Evolutionary conservation across 1,140 invertebrate species (phyloP), one percentile per base, ranked within the genome.

Genomic region (Zaprionus ornatus): DNA sequence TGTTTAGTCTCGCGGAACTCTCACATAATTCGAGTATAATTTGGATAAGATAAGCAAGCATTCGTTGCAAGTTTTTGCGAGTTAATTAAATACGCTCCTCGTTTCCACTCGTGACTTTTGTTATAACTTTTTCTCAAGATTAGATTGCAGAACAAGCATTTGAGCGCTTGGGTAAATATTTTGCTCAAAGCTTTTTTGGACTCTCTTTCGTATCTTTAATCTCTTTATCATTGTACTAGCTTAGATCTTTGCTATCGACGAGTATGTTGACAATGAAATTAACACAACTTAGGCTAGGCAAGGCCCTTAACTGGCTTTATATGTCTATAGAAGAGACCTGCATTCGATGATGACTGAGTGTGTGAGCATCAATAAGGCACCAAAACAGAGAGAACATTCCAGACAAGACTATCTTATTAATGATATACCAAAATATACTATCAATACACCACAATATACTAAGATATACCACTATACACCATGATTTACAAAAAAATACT

Each of bases 41-140:
- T 50, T 23, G 45, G 45, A 50, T 45, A 12, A 42, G 67, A 70
- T 63, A 32, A 70, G 59, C 21, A 52, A n/a, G n/a, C n/a, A 42
- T 4, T 17, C 3, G 10, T 35, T 12, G 9, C 3, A 13, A 45
- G 35, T 17, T 45, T 17, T 17, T 3, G 45, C 54, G n/a, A 25
- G 55, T 50, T 35, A 17, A 10, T 19, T 60, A 13, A 50, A 45
- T 13, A 7, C 17, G 9, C 23, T 32, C 35, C 15, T 21, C 5
- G 17, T 9, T 48, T 29, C 23, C 23, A 21, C 48, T 64, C 45
- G 57, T 50, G 42, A 55, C 60, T 56, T 60, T 6, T 25, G 32
- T 5, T 27, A 40, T 42, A 23, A 4, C 17, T 9, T 40, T 12
- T 35, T 15, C 32, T 10, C 29, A 37, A 45, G 40, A 45, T 45